These are phyloP conservation scores for Mizuhopecten yessoensis DNA, from an alignment of 1,140 invertebrate species.

Conservation along the genomic window DNA sequence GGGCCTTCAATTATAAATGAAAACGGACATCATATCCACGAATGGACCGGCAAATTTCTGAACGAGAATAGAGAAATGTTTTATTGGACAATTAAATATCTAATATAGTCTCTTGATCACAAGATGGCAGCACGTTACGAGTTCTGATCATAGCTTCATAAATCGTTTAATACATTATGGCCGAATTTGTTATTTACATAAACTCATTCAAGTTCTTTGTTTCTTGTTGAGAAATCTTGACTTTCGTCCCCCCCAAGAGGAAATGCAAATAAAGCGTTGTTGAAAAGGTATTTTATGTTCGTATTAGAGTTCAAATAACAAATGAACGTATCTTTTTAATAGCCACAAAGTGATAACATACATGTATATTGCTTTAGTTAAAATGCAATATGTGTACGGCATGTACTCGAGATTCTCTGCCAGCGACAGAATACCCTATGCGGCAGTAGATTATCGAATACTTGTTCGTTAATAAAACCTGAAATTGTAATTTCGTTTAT, in stretches of 20 bases:
- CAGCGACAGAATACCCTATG: too few species aligned
- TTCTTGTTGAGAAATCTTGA: neutral
- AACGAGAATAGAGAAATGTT: neutral
- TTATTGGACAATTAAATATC: neutral
- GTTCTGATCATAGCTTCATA: neutral
- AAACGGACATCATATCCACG: neutral
- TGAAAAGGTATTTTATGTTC: slow-evolving; percentile 19
- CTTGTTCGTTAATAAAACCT: too few species aligned
- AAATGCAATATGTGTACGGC: too few species aligned
- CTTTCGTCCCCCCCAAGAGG: neutral
- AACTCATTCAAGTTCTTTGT: neutral
- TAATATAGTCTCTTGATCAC: neutral
- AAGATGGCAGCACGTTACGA: neutral
- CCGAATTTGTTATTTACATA: neutral
- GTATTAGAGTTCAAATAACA: neutral
- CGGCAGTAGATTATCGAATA: too few species aligned
- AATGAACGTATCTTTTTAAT: too few species aligned
- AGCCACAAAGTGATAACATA: neutral
- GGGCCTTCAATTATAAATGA: neutral
- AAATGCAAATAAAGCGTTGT: neutral
- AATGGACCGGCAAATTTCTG: neutral
- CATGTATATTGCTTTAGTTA: too few species aligned
- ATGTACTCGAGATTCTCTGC: too few species aligned
- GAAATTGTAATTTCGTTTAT: too few species aligned
- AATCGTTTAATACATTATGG: neutral